phyloP scores from a whole-genome alignment of 1,140 invertebrate genomes.

The Cepaea nemoralis region DNA sequence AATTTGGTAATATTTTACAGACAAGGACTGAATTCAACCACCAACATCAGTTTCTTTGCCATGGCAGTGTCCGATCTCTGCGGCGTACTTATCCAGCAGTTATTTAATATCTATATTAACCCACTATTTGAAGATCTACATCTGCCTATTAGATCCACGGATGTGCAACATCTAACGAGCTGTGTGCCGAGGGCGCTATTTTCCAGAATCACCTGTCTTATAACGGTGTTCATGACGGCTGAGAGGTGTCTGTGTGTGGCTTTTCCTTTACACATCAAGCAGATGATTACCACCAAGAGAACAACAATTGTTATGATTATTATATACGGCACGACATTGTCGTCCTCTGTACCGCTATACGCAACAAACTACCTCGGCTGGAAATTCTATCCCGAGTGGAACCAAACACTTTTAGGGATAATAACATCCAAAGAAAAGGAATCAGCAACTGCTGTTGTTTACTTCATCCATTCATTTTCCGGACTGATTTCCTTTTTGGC shows the following conservation, averaged over 20 bases:
- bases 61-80: background rate
- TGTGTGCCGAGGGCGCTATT: background rate
- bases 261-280: background rate
- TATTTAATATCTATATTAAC: background rate
- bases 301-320: background rate
- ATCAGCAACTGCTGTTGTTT: background rate
- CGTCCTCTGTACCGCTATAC: background rate
- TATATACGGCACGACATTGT: background rate
- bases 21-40: background rate
- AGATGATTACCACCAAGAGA: conserved; percentile 4
- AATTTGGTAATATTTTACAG: conserved; percentile 3
- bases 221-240: background rate
- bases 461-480: background rate
- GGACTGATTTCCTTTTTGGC: background rate
- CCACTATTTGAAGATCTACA: background rate
- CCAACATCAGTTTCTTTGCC: conserved; percentile 10
- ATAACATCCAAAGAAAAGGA: background rate
- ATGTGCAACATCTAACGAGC: background rate
- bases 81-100: background rate
- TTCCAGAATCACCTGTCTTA: background rate
- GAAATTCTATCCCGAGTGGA: background rate
- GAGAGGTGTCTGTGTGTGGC: conserved; percentile 3
- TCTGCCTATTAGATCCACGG: background rate
- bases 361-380: background rate
- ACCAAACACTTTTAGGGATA: background rate